Percentiles rank a stretch among this genome's conserved stretches.
Conservation (phyloP, 53 echinoderm and acorn worm species). For the Crossaster papposus region DNA sequence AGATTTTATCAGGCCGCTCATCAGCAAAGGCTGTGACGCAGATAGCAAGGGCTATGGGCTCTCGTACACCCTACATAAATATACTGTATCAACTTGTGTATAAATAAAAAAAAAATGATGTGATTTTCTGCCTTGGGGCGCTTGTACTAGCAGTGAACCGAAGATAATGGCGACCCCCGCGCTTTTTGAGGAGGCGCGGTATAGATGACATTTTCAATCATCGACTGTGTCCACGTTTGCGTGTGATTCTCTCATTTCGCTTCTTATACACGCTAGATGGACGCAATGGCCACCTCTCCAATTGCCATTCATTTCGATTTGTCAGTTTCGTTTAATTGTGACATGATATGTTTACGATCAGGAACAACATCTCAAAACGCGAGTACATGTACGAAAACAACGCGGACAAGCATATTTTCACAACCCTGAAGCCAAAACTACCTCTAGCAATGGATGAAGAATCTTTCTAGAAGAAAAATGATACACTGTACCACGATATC, state of each 20-base stretch:
- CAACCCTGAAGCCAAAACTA: too few species aligned
- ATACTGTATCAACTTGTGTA: not conserved
- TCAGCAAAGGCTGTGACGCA: not conserved
- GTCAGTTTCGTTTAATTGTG: not conserved
- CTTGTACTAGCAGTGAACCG: slow-evolving; percentile 34
- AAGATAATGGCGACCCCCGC: slow-evolving; percentile 9
- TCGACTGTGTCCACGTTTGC: slow-evolving; percentile 4
- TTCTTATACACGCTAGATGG: slow-evolving; percentile 13
- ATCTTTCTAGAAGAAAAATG: too few species aligned
- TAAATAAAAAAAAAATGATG: not conserved
- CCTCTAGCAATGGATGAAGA: too few species aligned
- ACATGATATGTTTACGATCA: not conserved
- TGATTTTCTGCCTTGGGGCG: slow-evolving; percentile 17
- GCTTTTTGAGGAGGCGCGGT: slow-evolving; percentile 10
- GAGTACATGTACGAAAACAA: too few species aligned
- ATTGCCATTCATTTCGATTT: not conserved
- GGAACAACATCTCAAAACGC: too few species aligned
- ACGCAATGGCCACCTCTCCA: not conserved
- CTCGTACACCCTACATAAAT: not conserved
- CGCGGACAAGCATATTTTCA: too few species aligned
- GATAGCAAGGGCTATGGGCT: not conserved
- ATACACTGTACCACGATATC: too few species aligned
- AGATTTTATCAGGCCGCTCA: too few species aligned
- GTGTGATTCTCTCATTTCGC: not conserved
- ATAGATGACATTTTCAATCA: slow-evolving; percentile 54